phyloP scores from a whole-genome alignment of 2,888 invertebrate species.

The Cataglyphis albicans region DNA sequence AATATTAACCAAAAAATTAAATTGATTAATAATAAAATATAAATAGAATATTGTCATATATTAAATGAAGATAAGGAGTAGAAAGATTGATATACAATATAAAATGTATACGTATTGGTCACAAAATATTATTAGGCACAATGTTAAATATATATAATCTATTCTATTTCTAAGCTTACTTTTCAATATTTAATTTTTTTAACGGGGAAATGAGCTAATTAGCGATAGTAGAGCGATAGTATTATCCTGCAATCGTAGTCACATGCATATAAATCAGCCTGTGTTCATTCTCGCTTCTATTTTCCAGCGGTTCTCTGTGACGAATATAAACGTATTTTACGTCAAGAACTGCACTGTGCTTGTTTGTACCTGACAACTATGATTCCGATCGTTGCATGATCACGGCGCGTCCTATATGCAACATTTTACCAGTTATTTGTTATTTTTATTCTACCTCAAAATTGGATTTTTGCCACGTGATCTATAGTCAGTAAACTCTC shows the following conservation, averaged over 20 bases:
- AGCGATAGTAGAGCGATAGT: conserved; percentile 17
- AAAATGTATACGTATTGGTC: background rate
- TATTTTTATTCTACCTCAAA: conserved; percentile 20
- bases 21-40: background rate
- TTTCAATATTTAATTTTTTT: conserved; percentile 32
- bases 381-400: conserved; percentile 49
- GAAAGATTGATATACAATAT: background rate
- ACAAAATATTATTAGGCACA: background rate
- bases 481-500: conserved; percentile 8
- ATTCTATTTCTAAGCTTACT: background rate
- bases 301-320: conserved; percentile 43
- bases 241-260: conserved; percentile 41
- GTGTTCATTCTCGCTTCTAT: conserved; percentile 8
- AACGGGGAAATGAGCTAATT: conserved; percentile 21
- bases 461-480: conserved; percentile 26
- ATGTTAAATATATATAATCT: background rate
- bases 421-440: conserved; percentile 20
- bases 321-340: conserved; percentile 61
- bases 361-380: conserved; percentile 56
- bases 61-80: background rate
- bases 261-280: conserved; percentile 54
- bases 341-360: conserved; percentile 51
- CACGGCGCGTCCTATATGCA: conserved; percentile 24
- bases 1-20: background rate
- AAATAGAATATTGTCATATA: background rate